Base-by-base conservation (phyloP, 2,113 vertebrate genomes). In the Vicugna pacos region DNA sequence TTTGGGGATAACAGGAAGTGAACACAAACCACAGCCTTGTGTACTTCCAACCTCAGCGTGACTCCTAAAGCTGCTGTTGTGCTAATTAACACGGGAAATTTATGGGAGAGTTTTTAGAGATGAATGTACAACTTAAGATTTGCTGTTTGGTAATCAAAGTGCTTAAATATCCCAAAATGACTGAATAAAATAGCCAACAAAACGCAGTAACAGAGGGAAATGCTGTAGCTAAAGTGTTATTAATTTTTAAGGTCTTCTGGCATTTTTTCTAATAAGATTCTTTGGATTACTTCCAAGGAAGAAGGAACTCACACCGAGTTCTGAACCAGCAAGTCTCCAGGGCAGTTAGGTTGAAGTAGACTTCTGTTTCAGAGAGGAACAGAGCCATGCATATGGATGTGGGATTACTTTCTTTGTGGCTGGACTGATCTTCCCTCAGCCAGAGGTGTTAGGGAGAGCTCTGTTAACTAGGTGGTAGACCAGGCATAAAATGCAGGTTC, bases 261-360 rank as follows among this genome's bases (percentile, higher is more conserved):
- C 17, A 92, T 58, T 38, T 80, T 86, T 84, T n/a, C 35, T 79
- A 67, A 26, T 30, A 92, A 65, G 19, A 54, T 67, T 50, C 22
- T 93, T 91, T 77, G 20, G 30, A 56, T 88, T 85, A n/a, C 4
- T 84, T 77, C 4, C 60, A 91, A 90, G 54, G 4, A 76, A 17
- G 38, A 90, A 93, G 15, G 26, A 82, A 60, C 26, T 82, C 62
- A 92, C 2, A 76, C 20, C 24, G 73, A 88, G 77, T 89, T 96
- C 42, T 70, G 38, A 90, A 46, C n/a, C 14, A 62, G 30, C 46
- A 24, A 48, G 76, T 77, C 56, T 60, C 28, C 64, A 30, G 20
- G 30, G 50, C 3, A 92, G 24, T 87, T 95, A 65, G 28, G 14
- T 87, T 96, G 76, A 84, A 94, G 54, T 54, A 42, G 97, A 6